phyloP scores from a whole-genome alignment of 2,113 vertebrate genomes.

The Daboia siamensis region DNA sequence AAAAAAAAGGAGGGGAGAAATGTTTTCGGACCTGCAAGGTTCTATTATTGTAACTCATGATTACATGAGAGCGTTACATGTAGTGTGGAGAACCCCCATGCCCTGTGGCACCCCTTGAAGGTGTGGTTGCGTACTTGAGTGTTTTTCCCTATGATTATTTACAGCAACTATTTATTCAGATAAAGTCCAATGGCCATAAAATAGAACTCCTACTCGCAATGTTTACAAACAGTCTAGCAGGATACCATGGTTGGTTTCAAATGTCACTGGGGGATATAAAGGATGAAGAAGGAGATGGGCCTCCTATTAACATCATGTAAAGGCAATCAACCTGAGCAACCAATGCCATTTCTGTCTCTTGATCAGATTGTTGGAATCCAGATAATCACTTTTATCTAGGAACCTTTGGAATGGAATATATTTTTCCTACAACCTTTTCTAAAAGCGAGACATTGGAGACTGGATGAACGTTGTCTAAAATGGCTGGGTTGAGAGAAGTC shows the following conservation, averaged over 20 bases:
- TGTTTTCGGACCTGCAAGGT: neutral
- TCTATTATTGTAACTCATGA: neutral
- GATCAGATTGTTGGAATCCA: neutral
- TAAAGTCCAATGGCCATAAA: neutral
- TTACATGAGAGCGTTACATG: neutral
- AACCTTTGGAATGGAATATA: neutral
- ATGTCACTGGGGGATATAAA: neutral
- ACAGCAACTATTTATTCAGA: neutral
- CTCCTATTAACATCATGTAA: neutral
- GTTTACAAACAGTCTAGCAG: neutral
- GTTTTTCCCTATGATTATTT: neutral
- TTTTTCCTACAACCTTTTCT: neutral
- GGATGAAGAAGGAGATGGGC: neutral
- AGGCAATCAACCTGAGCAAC: neutral
- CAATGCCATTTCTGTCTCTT: neutral
- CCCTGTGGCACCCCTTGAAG: neutral
- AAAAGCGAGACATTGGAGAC: neutral
- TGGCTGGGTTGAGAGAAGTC: neutral
- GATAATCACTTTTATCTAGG: neutral
- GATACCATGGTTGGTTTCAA: neutral
- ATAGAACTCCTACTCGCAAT: neutral
- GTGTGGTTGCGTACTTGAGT: neutral
- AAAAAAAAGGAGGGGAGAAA: neutral
- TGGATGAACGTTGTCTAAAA: neutral
- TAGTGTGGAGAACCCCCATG: neutral